Conservation (phyloP, 2,113 vertebrate species). For the Dipodomys merriami region DNA sequence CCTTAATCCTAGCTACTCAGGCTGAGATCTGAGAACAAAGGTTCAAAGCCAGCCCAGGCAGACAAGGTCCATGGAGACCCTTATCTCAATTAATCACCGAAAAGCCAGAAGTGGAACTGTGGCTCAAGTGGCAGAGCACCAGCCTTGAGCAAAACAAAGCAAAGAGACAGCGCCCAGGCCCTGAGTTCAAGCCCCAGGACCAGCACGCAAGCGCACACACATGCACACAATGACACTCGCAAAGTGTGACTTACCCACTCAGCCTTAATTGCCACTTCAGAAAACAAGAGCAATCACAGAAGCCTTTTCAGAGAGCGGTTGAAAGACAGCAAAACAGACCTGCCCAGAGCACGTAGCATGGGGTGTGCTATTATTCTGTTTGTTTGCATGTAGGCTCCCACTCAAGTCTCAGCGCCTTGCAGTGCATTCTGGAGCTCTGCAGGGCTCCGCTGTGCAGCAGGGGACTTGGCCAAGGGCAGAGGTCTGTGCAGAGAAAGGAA, state of each 20-base stretch:
- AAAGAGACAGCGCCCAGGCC: too few relatives aligned
- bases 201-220: not conserved
- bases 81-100: not conserved
- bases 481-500: not conserved
- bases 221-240: not conserved
- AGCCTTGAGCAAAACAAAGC: not conserved
- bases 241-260: not conserved
- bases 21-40: too few relatives aligned
- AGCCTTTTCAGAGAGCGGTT: rapidly evolving
- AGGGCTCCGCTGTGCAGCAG: not conserved
- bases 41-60: not conserved
- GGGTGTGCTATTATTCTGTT: rapidly evolving
- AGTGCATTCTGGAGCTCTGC: not conserved
- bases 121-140: too few relatives aligned
- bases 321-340: not conserved
- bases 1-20: not conserved
- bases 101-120: too few relatives aligned
- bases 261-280: not conserved
- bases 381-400: not conserved
- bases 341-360: rapidly evolving
- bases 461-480: not conserved
- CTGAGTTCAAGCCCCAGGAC: not conserved
- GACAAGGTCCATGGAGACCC: not conserved
- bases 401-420: not conserved
- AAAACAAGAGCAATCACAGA: not conserved